phyloP scores from a whole-genome alignment of 2,113 vertebrate genomes.

The Philantomba maxwellii region DNA sequence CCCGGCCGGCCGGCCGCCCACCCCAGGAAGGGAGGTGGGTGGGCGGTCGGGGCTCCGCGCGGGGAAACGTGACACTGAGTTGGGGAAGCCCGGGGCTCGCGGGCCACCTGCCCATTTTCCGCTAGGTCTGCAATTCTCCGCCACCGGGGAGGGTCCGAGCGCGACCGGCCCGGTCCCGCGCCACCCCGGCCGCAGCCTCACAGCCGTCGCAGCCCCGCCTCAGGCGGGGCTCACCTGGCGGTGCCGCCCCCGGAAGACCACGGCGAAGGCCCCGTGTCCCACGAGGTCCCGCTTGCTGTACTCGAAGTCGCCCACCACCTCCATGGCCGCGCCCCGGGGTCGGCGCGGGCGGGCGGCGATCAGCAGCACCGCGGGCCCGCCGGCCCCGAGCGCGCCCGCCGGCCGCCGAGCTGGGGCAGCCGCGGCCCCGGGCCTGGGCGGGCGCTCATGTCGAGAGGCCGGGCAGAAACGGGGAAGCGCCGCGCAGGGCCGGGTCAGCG shows the following conservation, averaged over 20 bases:
- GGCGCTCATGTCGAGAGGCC: slow-evolving; percentile 68
- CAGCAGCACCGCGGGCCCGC: slow-evolving; percentile 52
- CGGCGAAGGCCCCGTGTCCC: slow-evolving; percentile 97
- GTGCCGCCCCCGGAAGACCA: slow-evolving; percentile 97
- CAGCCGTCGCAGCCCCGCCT: not conserved
- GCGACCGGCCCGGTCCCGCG: not conserved
- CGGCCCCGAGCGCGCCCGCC: slow-evolving; percentile 50
- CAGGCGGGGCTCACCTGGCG: slow-evolving; percentile 88
- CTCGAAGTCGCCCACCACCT: slow-evolving; percentile 96
- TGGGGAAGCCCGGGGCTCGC: slow-evolving; percentile 52
- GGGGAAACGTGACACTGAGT: slow-evolving; percentile 55
- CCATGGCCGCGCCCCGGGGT: slow-evolving; percentile 83
- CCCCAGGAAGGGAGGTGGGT: not conserved
- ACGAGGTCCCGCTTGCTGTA: slow-evolving; percentile 97
- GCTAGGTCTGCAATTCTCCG: slow-evolving; percentile 44
- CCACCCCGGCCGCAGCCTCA: not conserved
- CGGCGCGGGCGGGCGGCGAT: slow-evolving; percentile 44
- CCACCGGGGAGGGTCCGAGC: not conserved
- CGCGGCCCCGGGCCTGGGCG: slow-evolving; percentile 64
- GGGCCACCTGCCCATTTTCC: slow-evolving; percentile 65
- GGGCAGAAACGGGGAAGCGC: not conserved
- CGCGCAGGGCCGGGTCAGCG: slow-evolving; percentile 4
- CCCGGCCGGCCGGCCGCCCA: not conserved
- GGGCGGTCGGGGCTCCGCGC: not conserved
- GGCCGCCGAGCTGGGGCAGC: slow-evolving; percentile 70